Evolutionary conservation across 2,113 vertebrate species (phyloP), one percentile per base, ranked within the genome.

Genomic region (Toxotes chatareus): DNA sequence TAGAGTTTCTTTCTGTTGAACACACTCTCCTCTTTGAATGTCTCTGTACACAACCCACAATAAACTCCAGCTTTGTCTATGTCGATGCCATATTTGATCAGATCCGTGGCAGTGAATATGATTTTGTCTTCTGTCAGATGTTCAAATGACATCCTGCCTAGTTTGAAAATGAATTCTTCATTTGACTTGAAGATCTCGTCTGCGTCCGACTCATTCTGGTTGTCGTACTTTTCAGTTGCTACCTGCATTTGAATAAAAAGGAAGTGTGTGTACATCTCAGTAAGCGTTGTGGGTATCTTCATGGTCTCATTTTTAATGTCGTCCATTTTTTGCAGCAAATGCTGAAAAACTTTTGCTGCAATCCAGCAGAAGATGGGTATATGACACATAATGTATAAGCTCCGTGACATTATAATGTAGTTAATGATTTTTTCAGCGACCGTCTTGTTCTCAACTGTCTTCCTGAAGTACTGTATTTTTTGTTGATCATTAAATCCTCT

Each of bases 291-390:
- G 13, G 84, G 87, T 67, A 82, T 80, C 27, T 67, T 64, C 17
- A n/a, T 49, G 34, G 13, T 62, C 57, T 0, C 69, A 31, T 79
- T 36, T 32, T 14, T n/a, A 9, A 13, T 7, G 5, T 73, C 65
- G 32, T 17, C 59, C n/a, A 16, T 64, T 64, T 65, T 75, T 60
- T 61, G 49, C n/a, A 87, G 47, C 59, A 86, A 68, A 0, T 55
- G 2, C 10, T 8, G 68, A 1, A 88, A 34, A 74, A 88, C 86
- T 17, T 73, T 0, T 31, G 76, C 77, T 2, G 76, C 57, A 51
- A 83, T 77, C 87, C 83, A 88, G 42, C 87, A 88, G 67, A 88
- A 79, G 51, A 86, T 71, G 0, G 87, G 87, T 59, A 88, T 83
- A 76, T 86, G 83, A 53, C 87, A 89, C 83, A 86, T 86, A 3